Evolutionary conservation across 2,797 vertebrate species (phyloP).

Genomic region (Lindbergichthys nudifrons): DNA sequence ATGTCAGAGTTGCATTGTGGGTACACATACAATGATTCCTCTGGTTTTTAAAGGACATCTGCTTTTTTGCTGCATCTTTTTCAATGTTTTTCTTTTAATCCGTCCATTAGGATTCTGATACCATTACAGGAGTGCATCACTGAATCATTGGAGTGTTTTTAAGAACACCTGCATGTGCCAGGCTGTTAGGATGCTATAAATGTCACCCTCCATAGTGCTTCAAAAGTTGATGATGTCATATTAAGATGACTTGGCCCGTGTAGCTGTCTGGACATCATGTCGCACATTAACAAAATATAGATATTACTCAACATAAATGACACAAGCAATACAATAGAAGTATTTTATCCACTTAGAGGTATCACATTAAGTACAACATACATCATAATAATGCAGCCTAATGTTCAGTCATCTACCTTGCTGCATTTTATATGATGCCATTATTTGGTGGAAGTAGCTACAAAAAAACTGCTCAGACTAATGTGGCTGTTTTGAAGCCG

Average conservation of each 20-base stretch:
- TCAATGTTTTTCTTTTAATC: neutral
- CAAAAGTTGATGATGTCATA: conserved; percentile 8
- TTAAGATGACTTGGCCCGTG: neutral
- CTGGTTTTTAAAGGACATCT: too few relatives aligned
- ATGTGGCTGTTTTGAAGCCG: conserved; percentile 34
- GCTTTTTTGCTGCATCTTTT: too few relatives aligned
- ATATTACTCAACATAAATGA: neutral
- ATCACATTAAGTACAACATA: conserved; percentile 6
- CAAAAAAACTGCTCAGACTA: conserved; percentile 33
- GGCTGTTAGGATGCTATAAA: neutral
- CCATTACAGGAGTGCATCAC: neutral
- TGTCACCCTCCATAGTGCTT: conserved; percentile 28
- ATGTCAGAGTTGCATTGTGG: too few relatives aligned
- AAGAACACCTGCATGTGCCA: neutral
- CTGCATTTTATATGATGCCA: conserved; percentile 9
- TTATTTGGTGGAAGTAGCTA: conserved; percentile 14
- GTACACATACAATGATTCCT: too few relatives aligned
- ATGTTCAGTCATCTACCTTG: conserved; percentile 23
- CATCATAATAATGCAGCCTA: conserved; percentile 18
- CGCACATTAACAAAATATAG: neutral
- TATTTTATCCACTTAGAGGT: conserved; percentile 1
- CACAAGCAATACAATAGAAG: neutral
- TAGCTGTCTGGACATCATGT: neutral
- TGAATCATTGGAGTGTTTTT: neutral
- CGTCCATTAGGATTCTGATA: neutral